Evolutionary conservation across 2,888 invertebrate species (phyloP), one percentile per base, ranked within the genome.

Genomic region (Hylaea fasciaria): DNA sequence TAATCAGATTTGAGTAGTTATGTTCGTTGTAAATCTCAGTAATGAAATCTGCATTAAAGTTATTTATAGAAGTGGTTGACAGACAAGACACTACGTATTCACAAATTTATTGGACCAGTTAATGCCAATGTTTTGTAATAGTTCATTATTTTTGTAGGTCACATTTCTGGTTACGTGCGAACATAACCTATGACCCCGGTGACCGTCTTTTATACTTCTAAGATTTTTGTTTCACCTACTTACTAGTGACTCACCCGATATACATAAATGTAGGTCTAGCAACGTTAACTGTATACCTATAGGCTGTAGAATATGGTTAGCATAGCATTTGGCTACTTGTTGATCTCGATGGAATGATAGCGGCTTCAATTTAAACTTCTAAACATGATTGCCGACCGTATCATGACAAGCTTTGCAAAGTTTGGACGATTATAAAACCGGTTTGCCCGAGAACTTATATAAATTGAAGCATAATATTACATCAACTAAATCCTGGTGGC

Each of bases 101-200:
- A 48, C 29, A 32, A 51, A 55, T 60, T 60, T 61, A 56, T 52
- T 62, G 56, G 47, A 52, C 61, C 48, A 62, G 56, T 37, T 60
- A 54, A 54, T 46, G 49, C 55, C 11, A 57, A 52, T 51, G 56
- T 62, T 62, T 62, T 57, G 61, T 62, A 62, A 62, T 48, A 56
- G 39, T 45, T 51, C 61, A 40, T 57, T 62, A 53, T 56, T 45
- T 61, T 57, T 50, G 56, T 57, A 28, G 61, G 61, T 53, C 61
- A 57, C 48, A 39, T 32, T 56, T 52, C 56, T 47, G 56, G 56
- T 62, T 62, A 56, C 61, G 56, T 57, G 35, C 52, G 32, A 57
- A 44, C 52, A 11, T 55, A 52, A 62, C 61, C 61, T 62, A 57
- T 62, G 61, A 62, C 61, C 61, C 48, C 32, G 22, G 51, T 49